Evolutionary conservation across 2,113 vertebrate genomes (phyloP), one percentile per base, ranked within the genome.

Genomic region (Phainopepla nitens): DNA sequence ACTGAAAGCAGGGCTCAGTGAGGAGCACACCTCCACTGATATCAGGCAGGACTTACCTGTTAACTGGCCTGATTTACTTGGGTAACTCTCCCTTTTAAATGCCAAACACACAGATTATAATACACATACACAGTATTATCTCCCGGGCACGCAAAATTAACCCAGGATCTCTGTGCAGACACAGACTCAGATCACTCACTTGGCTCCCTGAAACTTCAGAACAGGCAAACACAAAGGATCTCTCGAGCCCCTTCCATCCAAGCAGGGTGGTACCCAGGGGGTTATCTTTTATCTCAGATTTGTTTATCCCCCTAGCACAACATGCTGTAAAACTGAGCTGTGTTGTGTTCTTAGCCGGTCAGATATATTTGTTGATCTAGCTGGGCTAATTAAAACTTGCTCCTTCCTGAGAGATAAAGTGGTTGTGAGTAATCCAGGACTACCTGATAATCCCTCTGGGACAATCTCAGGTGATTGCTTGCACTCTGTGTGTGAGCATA

Each of bases 291-390:
- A 57, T 58, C 60, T 49, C 54, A 80, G 84, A 82, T 89, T 82
- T 94, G 72, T 96, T 96, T 97, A 94, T 76, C 90, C 84, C 58
- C 68, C 81, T 53, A 87, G 95, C 81, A 87, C 78, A 92, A 88
- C 9, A 70, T 11, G n/a, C 54, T 70, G 21, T 53, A 75, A 91
- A 94, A 64, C 60, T 56, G 49, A 36, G 44, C 50, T 50, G 23
- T 51, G 64, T 58, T 72, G n/a, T 70, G 44, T 62, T 70, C 44
- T 61, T 36, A 92, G 72, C 61, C 71, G 82, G 65, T 47, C 6
- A 1, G 54, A 91, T 87, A 31, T 47, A 87, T 79, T 50, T 86
- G 89, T 69, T 82, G 53, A 87, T 84, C 93, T 64, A 68, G 76
- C 33, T 70, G 41, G 50, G 89, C 92, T 92, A 96, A 96, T 94